Percentiles rank a stretch among this genome's conserved stretches.
phyloP scores from a whole-genome alignment of 2,113 vertebrate species.

The Leucosticte australis region DNA sequence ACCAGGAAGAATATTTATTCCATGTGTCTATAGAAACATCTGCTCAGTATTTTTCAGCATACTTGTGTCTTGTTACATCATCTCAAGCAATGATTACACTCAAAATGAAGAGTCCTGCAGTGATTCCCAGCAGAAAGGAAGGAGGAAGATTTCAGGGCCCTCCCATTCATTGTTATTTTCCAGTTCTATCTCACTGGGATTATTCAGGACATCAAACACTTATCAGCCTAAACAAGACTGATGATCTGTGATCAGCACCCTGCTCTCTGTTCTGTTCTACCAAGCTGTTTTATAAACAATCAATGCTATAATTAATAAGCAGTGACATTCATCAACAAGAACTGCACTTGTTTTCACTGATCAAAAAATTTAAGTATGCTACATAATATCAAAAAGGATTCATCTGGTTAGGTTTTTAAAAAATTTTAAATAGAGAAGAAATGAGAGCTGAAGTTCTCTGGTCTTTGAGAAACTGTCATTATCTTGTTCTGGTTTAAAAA shows the following conservation, averaged over 20 bases:
- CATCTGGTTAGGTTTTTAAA: fast-evolving
- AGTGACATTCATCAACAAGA: background rate
- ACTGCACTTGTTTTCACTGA: background rate
- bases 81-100: background rate
- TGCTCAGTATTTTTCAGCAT: background rate
- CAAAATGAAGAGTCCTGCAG: background rate
- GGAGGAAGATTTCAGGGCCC: background rate
- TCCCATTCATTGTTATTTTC: background rate
- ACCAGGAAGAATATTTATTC: background rate
- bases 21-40: background rate
- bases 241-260: background rate
- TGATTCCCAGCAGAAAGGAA: background rate
- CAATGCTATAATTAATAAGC: background rate
- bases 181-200: background rate
- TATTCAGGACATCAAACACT: background rate
- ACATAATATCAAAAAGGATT: background rate
- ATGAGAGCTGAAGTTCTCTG: background rate
- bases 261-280: background rate
- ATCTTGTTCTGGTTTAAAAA: background rate
- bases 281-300: background rate
- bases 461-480: background rate
- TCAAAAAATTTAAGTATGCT: background rate
- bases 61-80: background rate
- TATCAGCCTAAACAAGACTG: background rate
- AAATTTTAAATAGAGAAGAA: background rate